Base-by-base conservation (phyloP, 2,797 vertebrate genomes). In the Macroramphosus scolopax region DNA sequence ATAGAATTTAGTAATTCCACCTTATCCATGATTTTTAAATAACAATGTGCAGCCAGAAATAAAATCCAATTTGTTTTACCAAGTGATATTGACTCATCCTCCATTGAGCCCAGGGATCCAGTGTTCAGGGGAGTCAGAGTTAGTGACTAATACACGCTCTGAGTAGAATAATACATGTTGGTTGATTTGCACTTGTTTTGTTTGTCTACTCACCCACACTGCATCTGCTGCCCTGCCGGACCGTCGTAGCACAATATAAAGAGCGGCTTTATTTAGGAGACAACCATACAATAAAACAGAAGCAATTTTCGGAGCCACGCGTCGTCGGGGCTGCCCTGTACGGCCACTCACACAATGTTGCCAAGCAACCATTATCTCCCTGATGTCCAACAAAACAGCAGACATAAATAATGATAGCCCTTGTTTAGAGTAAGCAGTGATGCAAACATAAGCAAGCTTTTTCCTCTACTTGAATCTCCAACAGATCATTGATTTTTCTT, bases 301-400 rank as follows among this genome's bases (percentile, higher is more conserved):
- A 59, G 49, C 6, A n/a, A 32, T 72, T 60, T 61, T 56, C 41
- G 17, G 30, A 35, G 32, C 30, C 25, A 32, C 31, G 28, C 15
- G 25, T 61, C 39, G 28, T 52, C 59, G 13, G 35, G 34, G 9
- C 18, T n/a, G 24, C 49, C 32, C 25, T 52, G 49, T 47, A 12
- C 22, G 39, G 32, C 46, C 63, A 15, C 29, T 64, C 38, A 8
- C 17, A 6, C 13, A n/a, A 11, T 32, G 75, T 78, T 77, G 70
- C 77, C 62, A 51, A 67, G 75, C 59, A 72, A 25, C 70, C 12
- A 15, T 68, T 74, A 79, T 70, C 73, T 50, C 40, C 28, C 41
- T 20, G 47, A 50, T 33, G 13, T 38, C 40, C 47, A 71, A 53
- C 67, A 68, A 39, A 72, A 53, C 58, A 1, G 20, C 16, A 17